Base-by-base conservation (phyloP, 2,797 vertebrate genomes). In the Parauchenoglanis ngamensis region DNA sequence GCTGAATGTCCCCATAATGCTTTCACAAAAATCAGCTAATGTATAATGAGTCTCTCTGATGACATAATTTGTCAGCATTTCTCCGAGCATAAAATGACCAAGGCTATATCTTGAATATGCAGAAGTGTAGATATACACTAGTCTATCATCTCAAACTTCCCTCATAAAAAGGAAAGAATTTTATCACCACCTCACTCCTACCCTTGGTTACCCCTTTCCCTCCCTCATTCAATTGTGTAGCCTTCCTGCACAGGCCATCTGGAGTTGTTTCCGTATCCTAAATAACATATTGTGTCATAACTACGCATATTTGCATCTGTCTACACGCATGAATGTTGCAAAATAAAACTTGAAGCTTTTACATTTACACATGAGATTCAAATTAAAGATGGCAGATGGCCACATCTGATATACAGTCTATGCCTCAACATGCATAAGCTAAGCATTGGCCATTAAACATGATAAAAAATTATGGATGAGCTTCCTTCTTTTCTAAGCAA, bases 221-320 rank as follows among this genome's bases (percentile, higher is more conserved):
- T 87, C 77, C 67, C 76, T 84, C 44, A 56, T 72, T 89, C 93
- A 57, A 94, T 95, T 95, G 94, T 95, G 85, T 44, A 86, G 76
- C 63, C 91, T 95, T 95, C 93, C 94, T 94, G 93, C 90, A 73
- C 90, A 63, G 76, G 79, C 91, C 92, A 93, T 92, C 94, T 95
- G 94, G 84, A 81, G 73, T 78, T 88, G 85, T 90, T 93, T 92
- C 90, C 91, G 91, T 65, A 59, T 86, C 91, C 85, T 83, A 54
- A 88, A 86, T 44, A 82, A 88, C 72, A 88, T 25, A 87, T 85
- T 91, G 89, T 92, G 88, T 93, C 92, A 94, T 91, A 54, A 35
- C 25, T 25, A 79, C 0, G 0, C 44, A 8, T 65, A 21, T 65
- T 65, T 10, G 8, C 25, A 49, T 82, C 15, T 49, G 80, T 65